phyloP scores from a whole-genome alignment of 2,113 vertebrate genomes.

The Ceyx melanurus region DNA sequence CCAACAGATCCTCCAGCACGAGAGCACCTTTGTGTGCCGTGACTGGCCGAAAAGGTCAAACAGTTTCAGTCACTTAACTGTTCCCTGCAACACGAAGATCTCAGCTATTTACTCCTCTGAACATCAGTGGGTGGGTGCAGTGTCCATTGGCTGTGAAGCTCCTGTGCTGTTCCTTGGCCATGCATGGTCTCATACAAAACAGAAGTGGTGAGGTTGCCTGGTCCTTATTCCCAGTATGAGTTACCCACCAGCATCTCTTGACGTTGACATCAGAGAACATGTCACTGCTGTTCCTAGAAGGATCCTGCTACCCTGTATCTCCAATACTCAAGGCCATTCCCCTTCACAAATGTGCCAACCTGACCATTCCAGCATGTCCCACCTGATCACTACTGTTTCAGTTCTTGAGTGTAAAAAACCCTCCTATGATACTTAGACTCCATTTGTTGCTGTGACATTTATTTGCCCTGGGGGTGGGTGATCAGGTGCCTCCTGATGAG shows the following conservation, averaged over 20 bases:
- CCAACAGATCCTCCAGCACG: background rate
- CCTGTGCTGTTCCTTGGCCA: background rate
- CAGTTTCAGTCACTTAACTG: background rate
- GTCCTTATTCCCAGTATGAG: background rate
- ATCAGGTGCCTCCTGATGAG: background rate
- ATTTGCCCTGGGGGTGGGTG: background rate
- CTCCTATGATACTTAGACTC: background rate
- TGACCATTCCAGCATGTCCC: background rate
- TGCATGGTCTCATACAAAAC: accelerated
- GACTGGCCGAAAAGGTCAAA: background rate
- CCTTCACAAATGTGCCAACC: background rate
- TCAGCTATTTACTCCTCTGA: background rate
- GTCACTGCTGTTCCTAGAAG: background rate
- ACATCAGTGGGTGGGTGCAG: background rate
- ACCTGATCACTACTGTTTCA: background rate
- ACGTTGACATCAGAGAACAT: accelerated
- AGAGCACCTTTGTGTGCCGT: background rate
- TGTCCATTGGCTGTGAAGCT: background rate
- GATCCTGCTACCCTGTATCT: accelerated
- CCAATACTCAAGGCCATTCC: background rate
- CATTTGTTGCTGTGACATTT: background rate
- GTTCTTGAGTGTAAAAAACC: background rate
- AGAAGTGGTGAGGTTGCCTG: background rate
- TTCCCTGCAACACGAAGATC: background rate
- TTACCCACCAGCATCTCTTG: background rate